A percentile compares a stretch with the other conserved stretches of the same genome.
phyloP scores from a whole-genome alignment of 2,797 vertebrate genomes.

The Onychomys torridus region DNA sequence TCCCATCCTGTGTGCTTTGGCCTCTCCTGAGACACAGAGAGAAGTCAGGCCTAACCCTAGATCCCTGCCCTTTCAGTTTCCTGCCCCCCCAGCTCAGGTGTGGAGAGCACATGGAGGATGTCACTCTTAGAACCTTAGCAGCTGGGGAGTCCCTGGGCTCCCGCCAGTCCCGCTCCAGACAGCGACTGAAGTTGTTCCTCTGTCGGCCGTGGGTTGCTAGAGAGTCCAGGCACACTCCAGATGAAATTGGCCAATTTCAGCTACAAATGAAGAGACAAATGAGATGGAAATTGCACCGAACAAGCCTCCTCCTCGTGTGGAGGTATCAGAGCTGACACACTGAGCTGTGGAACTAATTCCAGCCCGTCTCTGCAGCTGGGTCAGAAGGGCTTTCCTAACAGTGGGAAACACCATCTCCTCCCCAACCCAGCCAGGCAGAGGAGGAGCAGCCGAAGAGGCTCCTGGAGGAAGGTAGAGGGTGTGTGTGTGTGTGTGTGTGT shows the following conservation, averaged over 20 bases:
- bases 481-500: background rate
- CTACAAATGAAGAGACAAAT: constrained; percentile 71
- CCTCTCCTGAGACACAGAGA: background rate
- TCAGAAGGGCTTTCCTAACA: background rate
- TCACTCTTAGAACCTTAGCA: background rate
- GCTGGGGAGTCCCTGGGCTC: background rate
- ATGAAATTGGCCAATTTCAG: constrained; percentile 61
- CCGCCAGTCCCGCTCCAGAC: background rate
- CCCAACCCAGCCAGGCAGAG: background rate
- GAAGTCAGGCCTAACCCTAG: background rate
- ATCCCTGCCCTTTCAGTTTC: background rate
- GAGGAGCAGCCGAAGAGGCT: background rate
- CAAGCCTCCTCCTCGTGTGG: constrained; percentile 30
- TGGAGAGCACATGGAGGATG: background rate
- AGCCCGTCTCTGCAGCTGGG: background rate
- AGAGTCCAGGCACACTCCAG: constrained; percentile 56
- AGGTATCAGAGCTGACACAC: constrained; percentile 11
- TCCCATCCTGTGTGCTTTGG: background rate
- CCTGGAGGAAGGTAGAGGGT: background rate
- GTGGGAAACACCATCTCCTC: background rate
- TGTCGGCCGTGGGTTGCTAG: constrained; percentile 55
- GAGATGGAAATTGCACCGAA: constrained; percentile 65
- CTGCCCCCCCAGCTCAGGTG: background rate
- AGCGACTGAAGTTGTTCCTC: constrained; percentile 20
- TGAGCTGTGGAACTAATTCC: background rate